Base-by-base conservation (phyloP, 2,888 invertebrate species). In the Drosophila eohydei region DNA sequence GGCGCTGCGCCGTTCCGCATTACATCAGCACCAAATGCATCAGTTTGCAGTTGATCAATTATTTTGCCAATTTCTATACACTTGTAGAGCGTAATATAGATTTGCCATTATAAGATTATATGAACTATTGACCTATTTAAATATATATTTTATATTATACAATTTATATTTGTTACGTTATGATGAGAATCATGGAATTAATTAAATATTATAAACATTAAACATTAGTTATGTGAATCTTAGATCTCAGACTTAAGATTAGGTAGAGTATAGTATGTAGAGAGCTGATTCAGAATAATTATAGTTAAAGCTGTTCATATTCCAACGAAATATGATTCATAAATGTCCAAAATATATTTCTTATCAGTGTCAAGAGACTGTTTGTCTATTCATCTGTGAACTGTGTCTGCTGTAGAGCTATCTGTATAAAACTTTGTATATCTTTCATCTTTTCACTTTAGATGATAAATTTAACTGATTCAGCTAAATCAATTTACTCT, bases 21-120 rank as follows among this genome's bases (percentile, higher is more conserved):
- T 68, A 59, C 67, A 60, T 68, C 71, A 68, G 71, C 50, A 14
- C 0, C 72, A 51, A 60, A 71, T 38, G 67, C 71, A 71, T 51
- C 61, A 40, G 32, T 51, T 60, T 32, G 56, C 56, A 71, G 43
- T n/a, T 71, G 71, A 43, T 51, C 32, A 59, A 16, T 56, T 40
- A 26, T 28, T 12, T 36, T 38, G 36, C 16, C 44, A n/a, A 12
- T 9, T 28, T 38, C 21, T 11, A 38, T 28, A 14, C 26, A 14
- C 36, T 52, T 52, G 12, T 16, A 2, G 51, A 14, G n/a, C 9
- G 28, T n/a, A 8, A 28, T 48, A 51, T 21, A 21, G 51, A 32
- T 48, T 48, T 48, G n/a, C 0, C 16, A n/a, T 30, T 9, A 48
- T n/a, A 30, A 50, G 16, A 12, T 32, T 34, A 50, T 8, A 50